Evolutionary conservation across 2,797 vertebrate species (phyloP), one percentile per base, ranked within the genome.

Genomic region (Brachyalestes nurse): DNA sequence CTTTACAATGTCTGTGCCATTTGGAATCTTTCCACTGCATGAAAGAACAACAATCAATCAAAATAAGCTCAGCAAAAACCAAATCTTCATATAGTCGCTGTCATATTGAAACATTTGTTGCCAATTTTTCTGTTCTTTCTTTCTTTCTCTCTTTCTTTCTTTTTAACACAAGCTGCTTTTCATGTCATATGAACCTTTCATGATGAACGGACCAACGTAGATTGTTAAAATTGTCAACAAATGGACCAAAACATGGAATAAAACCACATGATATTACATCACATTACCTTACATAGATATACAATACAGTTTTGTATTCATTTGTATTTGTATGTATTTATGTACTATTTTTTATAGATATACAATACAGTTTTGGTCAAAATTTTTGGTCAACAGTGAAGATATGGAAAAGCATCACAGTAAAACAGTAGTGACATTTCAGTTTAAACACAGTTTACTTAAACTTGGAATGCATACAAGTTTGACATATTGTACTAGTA

Each of bases 21-120:
- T 98, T 84, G 97, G 96, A 86, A 94, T 96, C 92, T 98, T 99
- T 88, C 97, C 97, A 92, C 98, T 99, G 23, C 79, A 66, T 23
- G 10, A 67, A 69, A 84, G 58, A 16, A 45, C 19, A 82, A 64
- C 25, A 80, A 51, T 64, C n/a, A 21, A 82, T 47, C 8, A 53
- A 25, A 42, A 73, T 64, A 47, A 34, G 49, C 34, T 61, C 38
- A 17, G 64, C 21, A 80, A 45, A 51, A 40, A 21, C 6, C 4
- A 6, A 64, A 65, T 2, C 17, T 9, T 23, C 2, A 75, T 16
- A 55, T 14, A 2, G 0, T 21, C 10, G 3, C 12, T 62, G 60
- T 6, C 12, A 14, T 34, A 62, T 34, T 5, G 34, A 16, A 62
- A 23, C 21, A n/a, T n/a, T n/a, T n/a, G n/a, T 47, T 10, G 51